Percentiles rank a stretch among this genome's conserved stretches.
Evolutionary conservation across 2,888 invertebrate species (phyloP).

Genomic region (Allophyes oxyacanthae): DNA sequence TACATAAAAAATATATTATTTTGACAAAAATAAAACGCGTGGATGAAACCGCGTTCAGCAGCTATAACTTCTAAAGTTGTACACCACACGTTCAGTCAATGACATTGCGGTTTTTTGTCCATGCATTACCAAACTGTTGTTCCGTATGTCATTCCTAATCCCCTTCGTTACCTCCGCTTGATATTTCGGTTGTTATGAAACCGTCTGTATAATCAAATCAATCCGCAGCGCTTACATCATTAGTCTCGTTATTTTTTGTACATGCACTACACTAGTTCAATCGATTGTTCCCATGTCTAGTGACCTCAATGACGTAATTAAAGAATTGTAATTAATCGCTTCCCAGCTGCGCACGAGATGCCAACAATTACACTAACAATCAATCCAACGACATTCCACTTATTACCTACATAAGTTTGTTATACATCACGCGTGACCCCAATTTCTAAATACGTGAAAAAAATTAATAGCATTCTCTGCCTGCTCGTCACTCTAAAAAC

Average conservation of each 20-base stretch:
- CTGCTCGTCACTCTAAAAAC: too few species aligned
- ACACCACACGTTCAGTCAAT: too few species aligned
- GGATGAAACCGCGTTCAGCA: too few species aligned
- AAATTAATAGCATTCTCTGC: too few species aligned
- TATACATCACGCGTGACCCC: too few species aligned
- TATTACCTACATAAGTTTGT: background rate
- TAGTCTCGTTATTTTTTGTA: constrained; percentile 17
- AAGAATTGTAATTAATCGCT: constrained; percentile 23
- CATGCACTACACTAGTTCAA: constrained; percentile 27
- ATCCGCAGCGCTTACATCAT: constrained; percentile 21
- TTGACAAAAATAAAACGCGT: too few species aligned
- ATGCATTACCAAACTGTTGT: background rate
- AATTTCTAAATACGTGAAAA: too few species aligned
- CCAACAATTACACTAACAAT: constrained; percentile 7
- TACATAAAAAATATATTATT: too few species aligned
- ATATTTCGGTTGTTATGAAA: constrained; percentile 13
- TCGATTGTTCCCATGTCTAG: constrained; percentile 21
- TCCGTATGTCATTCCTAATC: background rate
- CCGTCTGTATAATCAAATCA: background rate
- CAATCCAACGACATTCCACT: constrained; percentile 19
- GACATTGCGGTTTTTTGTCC: background rate
- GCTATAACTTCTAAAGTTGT: too few species aligned
- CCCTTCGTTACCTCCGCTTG: background rate
- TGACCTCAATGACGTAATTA: constrained; percentile 38
- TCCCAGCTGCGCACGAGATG: constrained; percentile 20